Evolutionary conservation across 2,888 invertebrate species (phyloP).

Genomic region (Yponomeuta evonymella): DNA sequence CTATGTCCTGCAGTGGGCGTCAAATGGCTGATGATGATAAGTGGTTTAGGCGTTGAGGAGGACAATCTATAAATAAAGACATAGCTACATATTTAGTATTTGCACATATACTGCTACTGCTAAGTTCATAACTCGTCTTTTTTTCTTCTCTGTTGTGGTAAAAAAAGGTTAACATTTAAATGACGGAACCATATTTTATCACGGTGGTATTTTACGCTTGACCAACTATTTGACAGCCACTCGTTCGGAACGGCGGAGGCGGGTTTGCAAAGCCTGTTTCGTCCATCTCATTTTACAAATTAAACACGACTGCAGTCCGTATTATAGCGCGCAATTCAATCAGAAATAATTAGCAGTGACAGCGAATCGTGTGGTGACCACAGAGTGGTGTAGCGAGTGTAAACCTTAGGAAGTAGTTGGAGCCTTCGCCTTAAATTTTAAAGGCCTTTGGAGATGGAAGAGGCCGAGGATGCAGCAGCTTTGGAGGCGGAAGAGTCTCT

Average conservation of each 20-base stretch:
- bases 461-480: slow-evolving; percentile 36
- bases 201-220: background rate
- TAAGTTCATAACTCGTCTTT: no score
- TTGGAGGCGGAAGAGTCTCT: slow-evolving; percentile 75
- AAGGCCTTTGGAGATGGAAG: slow-evolving; percentile 16
- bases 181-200: background rate
- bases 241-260: background rate
- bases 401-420: background rate
- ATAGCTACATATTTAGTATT: no score
- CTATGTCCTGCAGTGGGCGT: no score
- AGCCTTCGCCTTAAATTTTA: background rate
- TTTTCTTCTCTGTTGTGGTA: no score
- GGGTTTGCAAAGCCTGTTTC: background rate
- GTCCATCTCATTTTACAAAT: background rate
- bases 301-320: background rate
- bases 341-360: background rate
- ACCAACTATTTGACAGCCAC: background rate
- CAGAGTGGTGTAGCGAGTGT: background rate
- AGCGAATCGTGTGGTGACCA: background rate
- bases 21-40: no score
- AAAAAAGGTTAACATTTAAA: no score
- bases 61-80: no score
- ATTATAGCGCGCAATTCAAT: background rate
- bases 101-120: no score
- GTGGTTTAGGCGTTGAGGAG: no score